Percentiles rank a stretch among this genome's conserved stretches.
Evolutionary conservation across 1,140 invertebrate species (phyloP).

Genomic region (Dysdera silvatica): DNA sequence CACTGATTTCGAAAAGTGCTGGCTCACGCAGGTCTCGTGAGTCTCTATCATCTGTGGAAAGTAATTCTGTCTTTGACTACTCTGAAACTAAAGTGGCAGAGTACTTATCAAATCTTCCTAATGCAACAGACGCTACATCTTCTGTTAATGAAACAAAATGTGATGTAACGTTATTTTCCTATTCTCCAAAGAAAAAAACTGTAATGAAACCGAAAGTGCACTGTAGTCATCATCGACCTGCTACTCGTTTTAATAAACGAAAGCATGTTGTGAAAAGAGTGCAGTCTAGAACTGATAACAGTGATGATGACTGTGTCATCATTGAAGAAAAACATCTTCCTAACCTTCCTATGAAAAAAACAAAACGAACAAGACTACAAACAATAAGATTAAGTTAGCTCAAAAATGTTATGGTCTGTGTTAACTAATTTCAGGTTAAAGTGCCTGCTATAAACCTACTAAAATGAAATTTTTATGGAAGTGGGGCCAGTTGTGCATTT

Average conservation of each 20-base stretch:
- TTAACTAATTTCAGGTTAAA: too few species aligned
- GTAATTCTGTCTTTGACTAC: conserved; percentile 29
- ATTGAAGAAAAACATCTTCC: neutral
- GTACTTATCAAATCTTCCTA: conserved; percentile 28
- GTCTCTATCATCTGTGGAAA: neutral
- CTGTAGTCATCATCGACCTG: conserved; percentile 1
- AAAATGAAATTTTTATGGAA: too few species aligned
- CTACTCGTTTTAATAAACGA: conserved; percentile 17
- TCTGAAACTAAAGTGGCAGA: conserved; percentile 27
- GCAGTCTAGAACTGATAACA: neutral
- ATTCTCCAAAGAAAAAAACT: neutral
- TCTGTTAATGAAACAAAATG: neutral
- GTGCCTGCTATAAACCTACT: too few species aligned
- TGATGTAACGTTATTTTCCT: neutral
- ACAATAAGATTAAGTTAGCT: conserved; percentile 13
- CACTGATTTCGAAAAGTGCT: conserved; percentile 2
- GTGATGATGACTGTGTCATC: conserved; percentile 24
- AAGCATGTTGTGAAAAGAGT: too few species aligned
- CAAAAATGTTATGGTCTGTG: conserved; percentile 19
- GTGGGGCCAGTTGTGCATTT: too few species aligned
- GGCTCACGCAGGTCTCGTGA: neutral
- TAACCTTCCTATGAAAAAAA: neutral
- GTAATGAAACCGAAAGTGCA: neutral
- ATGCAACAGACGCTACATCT: neutral
- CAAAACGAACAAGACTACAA: conserved; percentile 1